A percentile compares a stretch with the other conserved stretches of the same genome.
Conservation (phyloP, 2,797 vertebrate species). For the Mastacembelus armatus region DNA sequence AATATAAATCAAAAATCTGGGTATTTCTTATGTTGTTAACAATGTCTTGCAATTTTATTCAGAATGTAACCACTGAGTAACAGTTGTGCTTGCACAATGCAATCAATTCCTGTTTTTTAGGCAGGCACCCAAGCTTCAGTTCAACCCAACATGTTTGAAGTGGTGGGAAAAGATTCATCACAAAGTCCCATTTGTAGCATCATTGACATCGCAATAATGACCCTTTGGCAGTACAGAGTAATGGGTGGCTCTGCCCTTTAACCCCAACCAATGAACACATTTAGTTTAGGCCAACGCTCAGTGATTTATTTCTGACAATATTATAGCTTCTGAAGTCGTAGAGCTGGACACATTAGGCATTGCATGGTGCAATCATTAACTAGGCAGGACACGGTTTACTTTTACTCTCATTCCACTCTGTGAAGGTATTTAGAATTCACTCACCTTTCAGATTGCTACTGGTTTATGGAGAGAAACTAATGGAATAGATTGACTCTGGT, state of each 20-base stretch:
- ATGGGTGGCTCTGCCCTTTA: constrained; percentile 81
- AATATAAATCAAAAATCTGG: background rate
- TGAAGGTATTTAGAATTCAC: constrained; percentile 76
- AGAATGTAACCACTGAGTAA: background rate
- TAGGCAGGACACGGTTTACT: constrained; percentile 75
- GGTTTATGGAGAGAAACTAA: constrained; percentile 82
- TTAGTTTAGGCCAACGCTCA: constrained; percentile 73
- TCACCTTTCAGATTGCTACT: constrained; percentile 71
- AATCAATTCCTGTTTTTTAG: constrained; percentile 35
- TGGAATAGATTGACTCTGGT: constrained; percentile 46
- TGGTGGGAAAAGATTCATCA: constrained; percentile 82
- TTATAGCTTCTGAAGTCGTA: constrained; percentile 81
- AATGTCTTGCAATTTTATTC: constrained; percentile 7
- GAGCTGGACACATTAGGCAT: constrained; percentile 72
- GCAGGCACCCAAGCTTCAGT: constrained; percentile 43
- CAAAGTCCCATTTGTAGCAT: constrained; percentile 84
- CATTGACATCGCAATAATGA: constrained; percentile 82
- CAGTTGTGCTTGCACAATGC: constrained; percentile 1
- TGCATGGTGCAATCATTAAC: constrained; percentile 83
- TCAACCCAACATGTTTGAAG: constrained; percentile 64
- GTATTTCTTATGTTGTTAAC: background rate
- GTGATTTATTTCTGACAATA: constrained; percentile 85
- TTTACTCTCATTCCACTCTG: constrained; percentile 71
- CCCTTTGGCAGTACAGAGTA: constrained; percentile 80
- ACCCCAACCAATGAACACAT: constrained; percentile 81